A percentile compares a stretch with the other conserved stretches of the same genome.
Conservation (phyloP, 2,888 invertebrate genomes). For the Drosophila cracens region DNA sequence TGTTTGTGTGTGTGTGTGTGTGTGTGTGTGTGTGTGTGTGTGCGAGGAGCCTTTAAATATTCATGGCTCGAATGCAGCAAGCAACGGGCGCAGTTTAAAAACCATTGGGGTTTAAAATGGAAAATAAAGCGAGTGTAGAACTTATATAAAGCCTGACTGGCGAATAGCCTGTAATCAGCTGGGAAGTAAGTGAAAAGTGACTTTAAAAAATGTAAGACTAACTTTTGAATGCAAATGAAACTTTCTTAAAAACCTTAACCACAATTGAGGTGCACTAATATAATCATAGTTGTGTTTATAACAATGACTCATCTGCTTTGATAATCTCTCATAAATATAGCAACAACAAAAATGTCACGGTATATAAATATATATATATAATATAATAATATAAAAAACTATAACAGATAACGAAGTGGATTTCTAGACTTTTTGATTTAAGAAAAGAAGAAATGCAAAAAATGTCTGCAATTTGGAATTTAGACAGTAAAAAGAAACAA, state of each 20-base stretch:
- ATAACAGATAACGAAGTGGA: too few relatives aligned
- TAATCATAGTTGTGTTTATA: background rate
- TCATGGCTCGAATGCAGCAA: slow-evolving; percentile 75
- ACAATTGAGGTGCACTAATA: background rate
- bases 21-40: slow-evolving; percentile 9
- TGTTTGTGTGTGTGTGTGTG: background rate
- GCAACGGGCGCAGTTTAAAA: slow-evolving; percentile 14
- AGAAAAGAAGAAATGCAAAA: too few relatives aligned
- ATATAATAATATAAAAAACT: too few relatives aligned
- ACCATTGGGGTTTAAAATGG: slow-evolving; percentile 14
- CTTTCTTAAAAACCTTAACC: background rate
- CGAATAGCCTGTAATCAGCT: background rate
- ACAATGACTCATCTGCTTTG: background rate
- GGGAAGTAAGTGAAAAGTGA: background rate
- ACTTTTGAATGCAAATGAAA: background rate
- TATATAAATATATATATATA: too few relatives aligned
- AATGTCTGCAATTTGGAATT: too few relatives aligned
- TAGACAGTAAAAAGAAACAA: too few relatives aligned
- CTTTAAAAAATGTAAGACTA: background rate
- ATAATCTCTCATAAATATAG: background rate
- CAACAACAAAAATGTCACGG: background rate
- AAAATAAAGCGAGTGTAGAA: background rate
- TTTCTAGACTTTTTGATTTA: too few relatives aligned
- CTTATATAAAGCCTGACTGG: background rate
- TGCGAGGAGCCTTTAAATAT: slow-evolving; percentile 81